Evolutionary conservation across 2,113 vertebrate genomes (phyloP), one percentile per base, ranked within the genome.

Genomic region (Toxotes chatareus): DNA sequence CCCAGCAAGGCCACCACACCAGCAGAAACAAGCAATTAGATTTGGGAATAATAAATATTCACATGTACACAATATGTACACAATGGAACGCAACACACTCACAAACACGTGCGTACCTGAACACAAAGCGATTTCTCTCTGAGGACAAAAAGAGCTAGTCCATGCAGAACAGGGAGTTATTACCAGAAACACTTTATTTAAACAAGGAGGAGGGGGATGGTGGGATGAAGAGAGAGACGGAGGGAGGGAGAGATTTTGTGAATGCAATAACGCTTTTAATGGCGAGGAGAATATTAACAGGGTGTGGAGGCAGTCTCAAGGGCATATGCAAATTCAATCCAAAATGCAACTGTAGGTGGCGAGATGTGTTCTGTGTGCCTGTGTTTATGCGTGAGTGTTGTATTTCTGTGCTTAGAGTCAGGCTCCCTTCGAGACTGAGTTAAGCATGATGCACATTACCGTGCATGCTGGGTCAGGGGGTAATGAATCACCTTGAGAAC

Each of bases 231-330:
- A 73, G 68, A 60, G 78, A 63, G 65, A 73, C 11, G 16, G 60
- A 67, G 72, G 49, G 81, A 68, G 84, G 72, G 78, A 70, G 62
- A 68, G 78, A 62, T 47, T 89, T 82, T 51, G 82, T 69, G 78
- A 80, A 83, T 21, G 82, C 81, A 94, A 93, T 93, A 91, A 92
- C 36, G 32, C 79, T 82, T 82, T 90, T 94, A 94, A 93, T 93
- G 89, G 82, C 47, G 57, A 80, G 75, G 63, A 85, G 90, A 90
- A 92, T 93, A 93, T 93, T 93, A 92, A 91, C 84, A 81, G 73
- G 87, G 85, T 55, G 80, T 56, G 80, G 84, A 84, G 84, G 82
- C 56, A 68, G 78, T 81, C 91, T 89, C 93, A 89, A 92, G 90
- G 92, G 91, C 84, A 76, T 66, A 84, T 75, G 88, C 86, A 88